These are phyloP conservation scores for Argynnis bischoffii DNA, from an alignment of 2,888 invertebrate species.

Conservation along the genomic window DNA sequence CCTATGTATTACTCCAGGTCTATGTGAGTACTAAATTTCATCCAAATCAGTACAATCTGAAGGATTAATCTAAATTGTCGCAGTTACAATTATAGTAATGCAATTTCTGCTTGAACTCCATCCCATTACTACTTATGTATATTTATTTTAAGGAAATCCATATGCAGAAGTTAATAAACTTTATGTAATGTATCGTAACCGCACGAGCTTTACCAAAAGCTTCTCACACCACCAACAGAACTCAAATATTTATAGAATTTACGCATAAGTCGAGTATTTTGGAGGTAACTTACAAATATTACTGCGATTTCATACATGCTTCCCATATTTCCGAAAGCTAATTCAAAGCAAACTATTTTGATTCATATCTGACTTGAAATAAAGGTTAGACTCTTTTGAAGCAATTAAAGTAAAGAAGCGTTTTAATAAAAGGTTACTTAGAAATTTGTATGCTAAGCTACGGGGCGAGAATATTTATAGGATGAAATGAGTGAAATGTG, in stretches of 20 bases:
- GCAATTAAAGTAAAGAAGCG: conserved; percentile 4
- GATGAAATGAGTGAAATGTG: conserved; percentile 18
- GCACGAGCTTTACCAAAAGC: conserved; percentile 22
- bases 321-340: too few relatives aligned
- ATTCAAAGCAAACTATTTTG: neutral
- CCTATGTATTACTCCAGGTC: too few relatives aligned
- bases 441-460: conserved; percentile 36
- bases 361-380: accelerated
- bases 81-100: too few relatives aligned
- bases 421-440: conserved; percentile 35
- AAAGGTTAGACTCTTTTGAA: conserved; percentile 12
- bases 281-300: conserved; percentile 36
- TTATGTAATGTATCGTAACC: conserved; percentile 2
- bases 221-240: conserved; percentile 44
- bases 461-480: conserved; percentile 33
- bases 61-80: too few relatives aligned
- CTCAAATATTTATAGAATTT: conserved; percentile 62
- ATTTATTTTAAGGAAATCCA: neutral
- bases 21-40: too few relatives aligned
- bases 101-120: too few relatives aligned
- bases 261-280: conserved; percentile 51
- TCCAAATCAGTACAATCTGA: too few relatives aligned
- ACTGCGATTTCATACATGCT: conserved; percentile 27
- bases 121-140: too few relatives aligned
- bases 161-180: conserved; percentile 7